phyloP scores from a whole-genome alignment of 2,888 invertebrate genomes.

The Abrostola tripartita region DNA sequence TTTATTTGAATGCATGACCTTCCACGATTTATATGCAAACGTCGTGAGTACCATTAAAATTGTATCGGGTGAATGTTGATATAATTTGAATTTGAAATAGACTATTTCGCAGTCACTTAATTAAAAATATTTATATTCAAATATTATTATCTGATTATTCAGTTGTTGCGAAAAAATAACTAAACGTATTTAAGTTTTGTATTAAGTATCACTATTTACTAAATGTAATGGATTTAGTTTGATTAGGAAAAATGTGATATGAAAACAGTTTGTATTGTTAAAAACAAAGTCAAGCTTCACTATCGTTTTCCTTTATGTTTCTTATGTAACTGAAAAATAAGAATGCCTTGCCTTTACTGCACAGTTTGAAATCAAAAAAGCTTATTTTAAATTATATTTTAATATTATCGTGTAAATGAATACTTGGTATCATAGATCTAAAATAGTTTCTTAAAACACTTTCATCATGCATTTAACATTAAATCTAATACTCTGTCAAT shows the following conservation, averaged over 20 bases:
- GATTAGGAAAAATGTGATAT: too few relatives aligned
- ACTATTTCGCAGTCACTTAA: conserved; percentile 3
- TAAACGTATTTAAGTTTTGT: not conserved
- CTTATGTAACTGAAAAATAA: too few relatives aligned
- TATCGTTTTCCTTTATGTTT: not conserved
- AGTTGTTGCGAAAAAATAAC: conserved; percentile 15
- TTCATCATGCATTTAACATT: conserved; percentile 39
- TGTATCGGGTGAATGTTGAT: conserved; percentile 13
- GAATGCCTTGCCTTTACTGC: not conserved
- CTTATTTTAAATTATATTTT: conserved; percentile 14
- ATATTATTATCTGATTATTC: conserved; percentile 9
- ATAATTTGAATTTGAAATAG: conserved; percentile 20
- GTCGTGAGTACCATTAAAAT: conserved; percentile 12
- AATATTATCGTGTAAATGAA: conserved; percentile 43
- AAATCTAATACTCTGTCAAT: conserved; percentile 70
- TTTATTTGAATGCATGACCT: conserved; percentile 42
- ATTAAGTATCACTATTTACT: not conserved
- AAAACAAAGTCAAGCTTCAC: not conserved
- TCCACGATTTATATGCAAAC: conserved; percentile 23
- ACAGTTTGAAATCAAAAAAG: conserved; percentile 34
- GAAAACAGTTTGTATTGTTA: too few relatives aligned
- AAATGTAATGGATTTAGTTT: too few relatives aligned
- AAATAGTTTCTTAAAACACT: conserved; percentile 44
- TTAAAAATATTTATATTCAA: not conserved
- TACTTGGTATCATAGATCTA: conserved; percentile 40